Evolutionary conservation across 2,888 invertebrate genomes (phyloP), one percentile per base, ranked within the genome.

Genomic region (Habrosyne pyritoides): DNA sequence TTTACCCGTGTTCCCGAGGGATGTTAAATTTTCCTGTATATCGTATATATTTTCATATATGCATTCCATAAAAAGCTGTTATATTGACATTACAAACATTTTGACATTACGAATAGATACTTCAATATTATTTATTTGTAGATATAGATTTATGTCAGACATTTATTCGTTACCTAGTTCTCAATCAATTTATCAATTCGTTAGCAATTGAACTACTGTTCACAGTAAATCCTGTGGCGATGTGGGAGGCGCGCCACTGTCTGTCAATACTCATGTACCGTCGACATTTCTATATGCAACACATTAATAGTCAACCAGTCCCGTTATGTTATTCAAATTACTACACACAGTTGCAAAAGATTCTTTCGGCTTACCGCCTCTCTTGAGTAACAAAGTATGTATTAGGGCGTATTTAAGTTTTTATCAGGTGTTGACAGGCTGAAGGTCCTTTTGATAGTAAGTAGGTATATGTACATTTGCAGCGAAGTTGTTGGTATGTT

Each of bases 291-390:
- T 18, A 14, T 50, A 28, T 21, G 50, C 28, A 50, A 30, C 18
- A 14, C 22, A 50, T 50, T 50, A 28, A 18, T 50, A 50, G 18
- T 50, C 28, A 50, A 50, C 28, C 10, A 49, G 49, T n/a, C 48
- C 12, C 21, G 12, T 26, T 49, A 50, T 18, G 18, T 10, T 50
- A 50, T 50, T 50, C 28, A 50, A 28, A 50, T 50, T 30, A 50
- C 18, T 50, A 28, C 21, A 28, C 30, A 10, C 18, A 18, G 28
- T 50, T 28, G 30, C 50, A 18, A 24, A 10, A 24, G 50, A 50
- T 12, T 12, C 30, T 12, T 30, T 12, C 12, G 30, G 30, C 12
- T 10, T 12, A 30, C 4, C 10, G n/a, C n/a, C 12, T n/a, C 33
- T 33, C n/a, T 33, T 33, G 33, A n/a, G 33, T n/a, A 33, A 33